Base-by-base conservation (phyloP, 2,797 vertebrate genomes). In the Chelon labrosus region DNA sequence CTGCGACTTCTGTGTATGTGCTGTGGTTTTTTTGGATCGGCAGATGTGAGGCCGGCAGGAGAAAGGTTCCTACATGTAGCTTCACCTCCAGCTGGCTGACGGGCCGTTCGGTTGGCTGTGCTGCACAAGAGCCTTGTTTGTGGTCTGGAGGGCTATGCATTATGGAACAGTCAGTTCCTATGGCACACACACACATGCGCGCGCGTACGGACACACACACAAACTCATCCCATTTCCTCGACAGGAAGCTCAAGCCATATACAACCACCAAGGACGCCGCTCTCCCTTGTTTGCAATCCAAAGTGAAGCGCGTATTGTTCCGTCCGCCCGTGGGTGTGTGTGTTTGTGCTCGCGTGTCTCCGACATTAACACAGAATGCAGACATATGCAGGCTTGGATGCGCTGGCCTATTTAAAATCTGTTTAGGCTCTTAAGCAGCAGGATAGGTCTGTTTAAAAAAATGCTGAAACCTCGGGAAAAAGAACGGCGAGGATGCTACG, bases 241-340 rank as follows among this genome's bases (percentile, higher is more conserved):
- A 76, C 77, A 84, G 86, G 83, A 87, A 79, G 85, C 84, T 70
- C 41, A 81, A 79, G 31, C 62, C 70, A 73, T 73, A 67, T 76
- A 73, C 71, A 79, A 44, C 73, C 70, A 60, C 52, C 20, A 65
- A 85, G 71, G 76, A 81, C 69, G 65, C 46, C 47, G 38, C 53
- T 73, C 52, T 82, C 70, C 66, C 81, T 80, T 78, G 65, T 84
- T 76, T 85, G 75, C 11, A 2, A 41, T 85, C 65, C 83, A 68
- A 82, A 86, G 79, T 80, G 60, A 79, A 74, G 80, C 66, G 3
- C 39, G 10, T 50, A 69, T 80, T 86, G 83, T 88, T 87, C 85
- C 25, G n/a, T 16, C 31, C 37, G 4, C 65, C 38, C 41, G 46
- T 75, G 52, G 69, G 66, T 51, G 74, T 83, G 65, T 66, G 58